A percentile compares a stretch with the other conserved stretches of the same genome.
phyloP scores from a whole-genome alignment of 2,113 vertebrate species.

The Sitta europaea region DNA sequence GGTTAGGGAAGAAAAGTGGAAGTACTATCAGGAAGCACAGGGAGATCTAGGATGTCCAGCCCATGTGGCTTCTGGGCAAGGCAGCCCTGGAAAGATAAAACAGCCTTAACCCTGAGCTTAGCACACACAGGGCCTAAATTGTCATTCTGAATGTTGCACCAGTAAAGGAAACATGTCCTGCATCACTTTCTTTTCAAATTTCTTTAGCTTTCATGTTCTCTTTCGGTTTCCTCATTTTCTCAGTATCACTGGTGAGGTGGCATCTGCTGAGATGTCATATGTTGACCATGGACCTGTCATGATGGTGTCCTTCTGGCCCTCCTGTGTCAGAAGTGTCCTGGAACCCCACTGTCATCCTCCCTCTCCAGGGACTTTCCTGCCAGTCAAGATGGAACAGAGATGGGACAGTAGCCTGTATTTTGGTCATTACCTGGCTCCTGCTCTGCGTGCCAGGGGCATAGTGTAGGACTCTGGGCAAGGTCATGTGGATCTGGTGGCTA shows the following conservation, averaged over 20 bases:
- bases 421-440: background rate
- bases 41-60: background rate
- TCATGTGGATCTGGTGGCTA: background rate
- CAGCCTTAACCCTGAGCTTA: background rate
- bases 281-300: accelerated
- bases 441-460: accelerated
- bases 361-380: background rate
- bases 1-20: background rate
- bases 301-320: background rate
- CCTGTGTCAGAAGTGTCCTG: background rate
- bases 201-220: background rate
- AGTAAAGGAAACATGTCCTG: background rate
- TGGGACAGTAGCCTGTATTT: background rate
- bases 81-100: background rate
- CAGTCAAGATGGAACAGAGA: background rate
- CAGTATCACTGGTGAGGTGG: background rate
- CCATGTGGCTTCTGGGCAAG: background rate
- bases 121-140: background rate
- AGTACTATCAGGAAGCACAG: background rate
- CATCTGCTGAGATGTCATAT: accelerated
- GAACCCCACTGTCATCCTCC: background rate
- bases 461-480: background rate
- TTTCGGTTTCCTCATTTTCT: background rate
- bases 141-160: background rate
- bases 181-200: background rate